Evolutionary conservation across 2,113 vertebrate genomes (phyloP), one percentile per base, ranked within the genome.

Genomic region (Sinocyclocheilus anshuiensis): DNA sequence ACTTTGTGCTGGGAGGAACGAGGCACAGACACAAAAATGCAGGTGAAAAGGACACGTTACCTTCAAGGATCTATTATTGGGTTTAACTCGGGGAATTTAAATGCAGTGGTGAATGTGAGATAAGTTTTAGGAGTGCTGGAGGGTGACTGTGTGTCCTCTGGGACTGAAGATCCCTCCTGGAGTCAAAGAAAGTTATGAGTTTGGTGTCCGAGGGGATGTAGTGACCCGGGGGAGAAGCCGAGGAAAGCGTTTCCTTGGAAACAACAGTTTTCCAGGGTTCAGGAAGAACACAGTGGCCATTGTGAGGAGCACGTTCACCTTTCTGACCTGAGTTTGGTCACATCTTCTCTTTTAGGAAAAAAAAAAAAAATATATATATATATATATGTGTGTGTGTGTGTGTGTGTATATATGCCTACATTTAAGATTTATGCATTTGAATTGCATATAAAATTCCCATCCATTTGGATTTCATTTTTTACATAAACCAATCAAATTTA

Each of bases 71-170:
- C 15, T 36, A 16, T 69, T 36, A 36, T 33, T 36, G 15, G 15
- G 29, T 36, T 69, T 69, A 69, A 69, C 26, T 20, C 22, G 1
- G 71, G 9, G 1, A 2, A 48, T 8, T 48, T 24, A 76, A 76
- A 76, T 76, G 42, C n/a, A 26, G 18, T 75, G 72, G 22, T 48
- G 72, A 76, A 76, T 76, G 12, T 76, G 72, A 76, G 22, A 48
- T 75, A 13, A 42, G 72, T 48, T 2, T 59, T n/a, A 48, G 72
- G n/a, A 76, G 42, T 48, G 11, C 39, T n/a, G 71, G 39, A 42
- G 10, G 39, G 22, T 76, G 42, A 24, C 42, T 16, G 42, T 42
- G 22, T 48, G 42, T 76, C 42, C 42, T 74, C 20, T 12, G 36
- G 36, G 71, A 74, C 71, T 11, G 1, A 13, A 45, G 36, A 74